Base-by-base conservation (phyloP, 2,797 vertebrate species). In the Dallia pectoralis region DNA sequence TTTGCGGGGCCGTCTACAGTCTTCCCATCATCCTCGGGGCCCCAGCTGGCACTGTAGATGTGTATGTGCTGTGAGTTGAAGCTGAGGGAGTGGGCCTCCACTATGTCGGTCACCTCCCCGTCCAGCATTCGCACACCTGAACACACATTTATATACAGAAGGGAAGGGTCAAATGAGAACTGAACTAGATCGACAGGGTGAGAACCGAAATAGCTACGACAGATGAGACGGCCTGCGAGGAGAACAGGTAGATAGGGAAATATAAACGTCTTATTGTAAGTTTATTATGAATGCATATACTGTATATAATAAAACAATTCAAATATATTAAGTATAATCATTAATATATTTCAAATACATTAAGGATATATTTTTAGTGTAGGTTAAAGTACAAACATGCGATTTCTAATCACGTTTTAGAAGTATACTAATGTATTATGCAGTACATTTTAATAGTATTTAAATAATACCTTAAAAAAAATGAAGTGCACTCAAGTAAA, bases 1-100 rank as follows among this genome's bases (percentile, higher is more conserved):
- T 95, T 97, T 81, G 96, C 97, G 0, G 97, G 97, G 72, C 97
- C 97, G 0, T 99, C 97, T 87, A 98, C 94, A 0, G 97, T 98
- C 90, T 98, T 98, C 76, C 97, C 97, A 0, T 99, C 97, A 0
- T 99, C 97, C 86, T 98, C 97, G 0, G 97, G 97, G 80, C 97
- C 97, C 97, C 97, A 99, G 93, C 97, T 98, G 89, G 97, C 97
- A 7, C 97, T 98, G 81, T 98, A 99, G 86, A 99, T 94, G 89
- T 98, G 95, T 86, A 99, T 96, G 92, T 98, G 96, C 89, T 97
- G 93, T 74, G 95, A 93, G 78, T 96, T 97, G 68, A 98, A 93
- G 81, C 97, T 96, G 44, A 99, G 91, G 6, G 97, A 98, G 81
- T 95, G 95, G 18, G 97, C 97, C 85, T 99, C 97, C 74, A 98